Evolutionary conservation across 1,140 invertebrate genomes (phyloP), one percentile per base, ranked within the genome.

Genomic region (Spodoptera litura): DNA sequence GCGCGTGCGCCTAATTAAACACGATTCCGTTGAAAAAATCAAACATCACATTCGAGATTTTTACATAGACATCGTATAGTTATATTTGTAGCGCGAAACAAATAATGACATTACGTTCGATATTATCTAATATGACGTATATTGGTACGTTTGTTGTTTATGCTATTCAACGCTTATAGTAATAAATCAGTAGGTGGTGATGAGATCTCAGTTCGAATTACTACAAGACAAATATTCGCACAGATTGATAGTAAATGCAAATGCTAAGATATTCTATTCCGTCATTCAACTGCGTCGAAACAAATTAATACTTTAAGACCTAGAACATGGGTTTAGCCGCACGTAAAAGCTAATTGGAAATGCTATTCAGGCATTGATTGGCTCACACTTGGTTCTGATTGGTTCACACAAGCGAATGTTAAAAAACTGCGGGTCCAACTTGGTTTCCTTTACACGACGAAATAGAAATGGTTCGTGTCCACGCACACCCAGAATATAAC

Each of bases 1-100:
- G 70, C 59, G 56, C 66, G 78, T 79, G 78, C 59, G 59, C 59
- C 66, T 78, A 78, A 78, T 72, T 72, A 72, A 62, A 78, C 71
- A 73, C 55, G 49, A 70, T 53, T 53, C 66, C 49, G 49, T 70
- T 53, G 44, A 73, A 73, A 73, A 73, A 59, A 59, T 59, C 56
- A 61, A 59, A 73, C 38, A 59, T 59, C 55, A 53, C 38, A 73
- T 3, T 59, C 13, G 35, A 59, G 11, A 73, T 73, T 59, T 73
- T 73, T 25, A 71, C 56, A 20, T 15, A 73, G 55, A 73, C 44
- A 51, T 44, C 9, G 38, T 1, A 73, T 49, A 53, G n/a, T 71
- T 71, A 9, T 6, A 3, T 73, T 59, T 61, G 35, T 49, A 58
- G 52, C 71, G 8, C 20, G 27, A 31, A 70, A 52, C 49, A 70